Base-by-base conservation (phyloP, 2,113 vertebrate species). In the Alosa alosa region DNA sequence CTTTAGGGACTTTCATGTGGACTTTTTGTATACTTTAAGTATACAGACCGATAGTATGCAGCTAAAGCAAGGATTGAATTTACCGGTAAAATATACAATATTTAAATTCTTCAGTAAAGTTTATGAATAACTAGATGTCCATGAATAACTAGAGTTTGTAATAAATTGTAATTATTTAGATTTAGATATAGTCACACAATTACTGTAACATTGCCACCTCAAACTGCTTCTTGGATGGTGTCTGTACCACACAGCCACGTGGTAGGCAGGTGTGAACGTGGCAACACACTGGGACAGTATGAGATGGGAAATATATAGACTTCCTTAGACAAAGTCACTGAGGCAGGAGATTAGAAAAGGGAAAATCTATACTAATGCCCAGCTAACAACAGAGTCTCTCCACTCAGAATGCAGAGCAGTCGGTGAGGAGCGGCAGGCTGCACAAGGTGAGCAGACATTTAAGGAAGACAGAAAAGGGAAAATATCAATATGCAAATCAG, bases 401-500 rank as follows among this genome's bases (percentile, higher is more conserved):
- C 85, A 86, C 86, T 85, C 57, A 84, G 84, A 88, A 44, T 83
- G 72, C 72, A 78, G 72, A 39, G 72, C 72, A 17, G 72, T 36
- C 4, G 72, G 72, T 4, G 13, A 36, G 36, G 72, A 78, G 36
- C 11, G 72, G 72, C 72, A 39, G 2, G 31, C 72, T 78, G 72
- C 31, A 36, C 72, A 78, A 78, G 72, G 72, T 36, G 82, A 87
- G 68, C 46, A 20, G 82, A 50, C 17, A 83, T 88, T 87, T 89
- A 89, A 68, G 72, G 64, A 86, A 86, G 86, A 86, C 84, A 85
- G 84, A 52, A 60, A 15, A 75, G 86, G 64, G 85, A 87, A 84
- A 82, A 91, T 88, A 86, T 84, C 82, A 78, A 41, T 57, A 87
- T 90, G 86, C 83, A 91, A 88, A 90, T 87, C 47, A 87, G 81